Percentiles rank a stretch among this genome's conserved stretches.
phyloP scores from a whole-genome alignment of 2,113 vertebrate species.

The Pituophis catenifer region DNA sequence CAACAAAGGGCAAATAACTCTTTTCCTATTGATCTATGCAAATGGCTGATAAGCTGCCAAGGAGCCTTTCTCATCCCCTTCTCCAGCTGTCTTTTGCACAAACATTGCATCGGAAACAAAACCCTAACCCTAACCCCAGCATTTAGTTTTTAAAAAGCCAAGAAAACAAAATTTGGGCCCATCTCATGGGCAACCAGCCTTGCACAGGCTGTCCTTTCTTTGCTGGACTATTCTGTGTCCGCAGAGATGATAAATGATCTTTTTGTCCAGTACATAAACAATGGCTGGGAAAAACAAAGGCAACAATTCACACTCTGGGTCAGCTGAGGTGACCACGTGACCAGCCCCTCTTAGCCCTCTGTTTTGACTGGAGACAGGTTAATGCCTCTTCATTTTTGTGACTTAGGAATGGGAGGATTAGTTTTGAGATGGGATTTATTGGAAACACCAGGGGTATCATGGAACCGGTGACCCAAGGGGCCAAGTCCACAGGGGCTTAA shows the following conservation, averaged over 20 bases:
- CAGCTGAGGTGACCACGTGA: slow-evolving; percentile 47
- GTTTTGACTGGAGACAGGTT: not conserved
- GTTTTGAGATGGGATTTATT: not conserved
- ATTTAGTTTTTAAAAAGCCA: not conserved
- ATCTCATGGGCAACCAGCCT: not conserved
- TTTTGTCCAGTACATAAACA: slow-evolving; percentile 58
- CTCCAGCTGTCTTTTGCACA: not conserved
- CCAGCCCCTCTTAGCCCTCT: not conserved
- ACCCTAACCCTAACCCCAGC: not conserved
- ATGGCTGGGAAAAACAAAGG: slow-evolving; percentile 50
- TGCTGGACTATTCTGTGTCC: slow-evolving; percentile 31
- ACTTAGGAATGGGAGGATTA: not conserved
- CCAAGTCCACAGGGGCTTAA: not conserved
- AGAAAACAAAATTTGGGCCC: not conserved
- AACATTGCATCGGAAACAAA: not conserved
- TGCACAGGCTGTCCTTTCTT: slow-evolving; percentile 37
- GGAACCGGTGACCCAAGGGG: not conserved
- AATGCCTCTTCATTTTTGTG: not conserved
- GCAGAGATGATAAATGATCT: slow-evolving; percentile 31
- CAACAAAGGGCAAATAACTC: not conserved
- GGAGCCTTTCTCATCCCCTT: not conserved
- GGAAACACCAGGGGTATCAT: not conserved
- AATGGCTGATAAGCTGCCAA: not conserved
- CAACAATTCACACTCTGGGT: not conserved
- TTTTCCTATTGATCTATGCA: not conserved